Base-by-base conservation (phyloP, 2,797 vertebrate genomes). In the Peromyscus melanophrys region DNA sequence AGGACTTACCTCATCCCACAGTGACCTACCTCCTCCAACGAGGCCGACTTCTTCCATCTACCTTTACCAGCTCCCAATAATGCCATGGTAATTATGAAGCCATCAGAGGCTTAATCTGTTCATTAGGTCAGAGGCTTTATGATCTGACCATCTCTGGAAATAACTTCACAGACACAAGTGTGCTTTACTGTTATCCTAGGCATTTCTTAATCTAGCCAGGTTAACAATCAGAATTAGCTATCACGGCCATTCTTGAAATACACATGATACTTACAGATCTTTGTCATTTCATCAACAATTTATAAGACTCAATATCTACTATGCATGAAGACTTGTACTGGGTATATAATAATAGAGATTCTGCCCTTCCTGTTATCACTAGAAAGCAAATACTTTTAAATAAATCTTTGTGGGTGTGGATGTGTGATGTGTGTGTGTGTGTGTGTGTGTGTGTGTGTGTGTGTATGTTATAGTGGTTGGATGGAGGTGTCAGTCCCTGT, bases 241-340 rank as follows among this genome's bases (percentile, higher is more conserved):
- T 34, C 17, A 67, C 10, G 14, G 37, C 14, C 78, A 11, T 80
- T 34, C 46, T 78, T 87, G 13, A 49, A 82, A 52, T 29, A 63
- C 37, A 34, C 37, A 57, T 40, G 29, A n/a, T 78, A 16, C 19
- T 90, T 86, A 71, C 13, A 59, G 27, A 65, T 52, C 76, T 83
- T 88, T 88, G 43, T 77, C 40, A 88, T 91, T 88, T 80, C 49
- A 83, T 86, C 49, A 90, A 8, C 90, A 90, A 59, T 55, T 63
- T 57, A 37, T 85, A 43, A 57, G 69, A 76, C 40, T 46, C 6
- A 86, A 34, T 90, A 21, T 37, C 25, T 69, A 57, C 57, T 31
- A 27, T 65, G 23, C 91, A 46, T 73, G n/a, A 71, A 87, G 40
- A 95, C 25, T 52, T 85, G 3, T 73, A 25, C 87, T 75, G 40